Evolutionary conservation across 2,888 invertebrate genomes (phyloP).

Genomic region (Andrena haemorrhoa): DNA sequence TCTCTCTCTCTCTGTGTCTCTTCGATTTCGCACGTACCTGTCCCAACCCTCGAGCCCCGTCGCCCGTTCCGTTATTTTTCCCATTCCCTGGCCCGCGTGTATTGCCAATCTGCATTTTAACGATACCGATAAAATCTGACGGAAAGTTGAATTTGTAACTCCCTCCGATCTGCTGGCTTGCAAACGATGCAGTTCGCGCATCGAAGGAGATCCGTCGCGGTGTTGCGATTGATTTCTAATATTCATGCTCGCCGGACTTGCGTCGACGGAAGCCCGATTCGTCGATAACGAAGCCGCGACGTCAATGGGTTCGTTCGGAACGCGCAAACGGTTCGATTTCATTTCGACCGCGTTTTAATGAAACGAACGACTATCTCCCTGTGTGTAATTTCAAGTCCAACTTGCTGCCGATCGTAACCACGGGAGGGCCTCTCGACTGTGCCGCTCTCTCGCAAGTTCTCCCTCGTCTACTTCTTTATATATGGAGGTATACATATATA

Average conservation of each 20-base stretch:
- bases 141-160: conserved; percentile 55
- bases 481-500: too few relatives aligned
- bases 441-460: too few relatives aligned
- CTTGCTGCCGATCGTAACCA: too few relatives aligned
- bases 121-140: conserved; percentile 74
- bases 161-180: background rate
- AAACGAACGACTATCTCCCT: too few relatives aligned
- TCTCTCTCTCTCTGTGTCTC: conserved; percentile 17
- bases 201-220: conserved; percentile 10
- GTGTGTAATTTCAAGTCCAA: too few relatives aligned
- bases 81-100: conserved; percentile 33
- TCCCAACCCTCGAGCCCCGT: background rate
- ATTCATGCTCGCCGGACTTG: conserved; percentile 8
- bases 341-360: too few relatives aligned
- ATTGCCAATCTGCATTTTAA: conserved; percentile 80
- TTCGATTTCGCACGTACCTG: conserved; percentile 44
- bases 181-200: conserved; percentile 10
- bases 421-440: too few relatives aligned
- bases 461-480: too few relatives aligned
- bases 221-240: conserved; percentile 53
- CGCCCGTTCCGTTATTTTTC: conserved; percentile 34
- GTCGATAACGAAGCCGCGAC: too few relatives aligned
- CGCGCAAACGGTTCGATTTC: too few relatives aligned
- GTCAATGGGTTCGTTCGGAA: too few relatives aligned
- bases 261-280: background rate